Evolutionary conservation across 1,140 invertebrate species (phyloP), one percentile per base, ranked within the genome.

Genomic region (Doryteuthis pealeii): DNA sequence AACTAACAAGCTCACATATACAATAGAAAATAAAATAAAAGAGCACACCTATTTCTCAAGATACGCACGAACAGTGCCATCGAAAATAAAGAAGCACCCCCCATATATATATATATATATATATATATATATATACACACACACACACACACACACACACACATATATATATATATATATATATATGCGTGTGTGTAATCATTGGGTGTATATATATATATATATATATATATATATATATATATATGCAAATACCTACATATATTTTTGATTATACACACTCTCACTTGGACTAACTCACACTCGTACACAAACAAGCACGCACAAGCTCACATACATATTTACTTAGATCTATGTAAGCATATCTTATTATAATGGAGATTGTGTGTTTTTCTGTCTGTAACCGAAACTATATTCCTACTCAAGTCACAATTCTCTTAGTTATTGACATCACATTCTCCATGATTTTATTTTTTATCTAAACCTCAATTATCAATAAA

Each of bases 301-400:
- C 58, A 72, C 43, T 62, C 45, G 76, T 83, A 67, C 32, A 73
- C 4, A 73, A 31, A 73, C 26, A 67, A 54, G 33, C 28, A 73
- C 72, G 40, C 28, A 72, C 45, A 67, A 2, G 66, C 28, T 66
- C 32, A 65, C 28, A 73, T 8, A 43, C 35, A 73, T 12, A 73
- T 30, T 66, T 33, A 72, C 22, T 31, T 30, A 62, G 22, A 72
- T 31, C 54, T 10, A 72, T 28, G 18, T n/a, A 62, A 14, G 18
- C 18, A 62, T 62, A 62, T 58, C n/a, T n/a, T n/a, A n/a, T n/a
- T n/a, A n/a, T n/a, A n/a, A n/a, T n/a, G n/a, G n/a, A n/a, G n/a
- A n/a, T n/a, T n/a, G n/a, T n/a, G n/a, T n/a, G n/a, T n/a, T n/a
- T n/a, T n/a, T n/a, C n/a, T n/a, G n/a, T n/a, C n/a, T n/a, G n/a